Base-by-base conservation (phyloP, 1,140 invertebrate species). In the Leguminivora glycinivorella region DNA sequence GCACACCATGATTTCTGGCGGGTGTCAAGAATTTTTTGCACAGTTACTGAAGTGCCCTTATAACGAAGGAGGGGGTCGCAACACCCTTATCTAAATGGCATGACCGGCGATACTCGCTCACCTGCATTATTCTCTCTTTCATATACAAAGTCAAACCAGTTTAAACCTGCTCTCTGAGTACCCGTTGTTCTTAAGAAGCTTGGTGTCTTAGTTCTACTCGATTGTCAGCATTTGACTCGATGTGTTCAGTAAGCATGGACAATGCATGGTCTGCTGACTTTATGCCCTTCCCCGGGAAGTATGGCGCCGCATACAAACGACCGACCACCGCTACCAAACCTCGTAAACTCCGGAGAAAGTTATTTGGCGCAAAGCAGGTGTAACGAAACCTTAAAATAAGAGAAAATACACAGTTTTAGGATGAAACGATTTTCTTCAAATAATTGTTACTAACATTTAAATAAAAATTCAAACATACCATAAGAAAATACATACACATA, bases 21-120 rank as follows among this genome's bases (percentile, higher is more conserved):
- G 47, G 38, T 29, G 38, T 38, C 22, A 67, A 68, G 38, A 12
- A 43, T 68, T 68, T 38, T 68, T 68, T 47, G 38, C 67, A 38
- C 67, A 34, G 34, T 34, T 29, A 25, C 67, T 26, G 26, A 63
- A 34, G 26, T 63, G 26, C 71, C 67, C 72, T 82, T 82, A 82
- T 82, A 78, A 76, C 10, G 63, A 40, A 73, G 63, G 52, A 73
- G 73, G 77, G 76, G 77, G 78, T 76, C 81, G 77, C 77, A 75
- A 80, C 75, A 79, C 72, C 70, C 82, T 85, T 86, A 86, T 86
- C 82, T 86, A 83, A 86, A 86, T 78, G 82, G 81, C 74, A 73
- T 80, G 81, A 80, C 81, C 81, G 81, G 79, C 74, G 77, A 78
- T 80, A 78, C 78, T 75, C 73, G 76, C 75, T 83, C 80, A 86